These are phyloP conservation scores for Syngnathus floridae DNA, from an alignment of 2,113 vertebrate genomes.

Conservation along the genomic window DNA sequence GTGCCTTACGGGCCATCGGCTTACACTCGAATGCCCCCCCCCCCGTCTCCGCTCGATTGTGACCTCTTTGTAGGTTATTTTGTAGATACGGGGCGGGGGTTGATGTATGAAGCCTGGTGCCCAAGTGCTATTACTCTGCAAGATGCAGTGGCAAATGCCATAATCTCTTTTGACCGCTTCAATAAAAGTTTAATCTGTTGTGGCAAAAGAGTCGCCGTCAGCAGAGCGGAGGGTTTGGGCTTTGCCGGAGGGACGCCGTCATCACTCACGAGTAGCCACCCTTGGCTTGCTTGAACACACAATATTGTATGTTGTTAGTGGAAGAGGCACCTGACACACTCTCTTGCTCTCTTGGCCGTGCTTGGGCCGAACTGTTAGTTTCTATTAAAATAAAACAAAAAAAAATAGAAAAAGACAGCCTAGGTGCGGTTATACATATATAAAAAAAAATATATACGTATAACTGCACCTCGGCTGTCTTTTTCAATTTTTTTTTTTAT, in stretches of 20 bases:
- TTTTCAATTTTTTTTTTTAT: too few species aligned
- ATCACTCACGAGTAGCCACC: constrained; percentile 26
- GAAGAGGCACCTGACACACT: constrained; percentile 54
- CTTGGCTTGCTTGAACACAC: constrained; percentile 14
- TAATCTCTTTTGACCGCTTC: constrained; percentile 24
- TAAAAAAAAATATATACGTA: too few species aligned
- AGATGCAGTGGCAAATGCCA: constrained; percentile 2
- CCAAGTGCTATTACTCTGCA: neutral
- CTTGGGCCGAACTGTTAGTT: neutral
- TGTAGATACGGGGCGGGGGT: constrained; percentile 20
- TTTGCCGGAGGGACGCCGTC: constrained; percentile 28
- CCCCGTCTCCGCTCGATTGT: constrained; percentile 36
- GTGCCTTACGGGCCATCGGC: constrained; percentile 11
- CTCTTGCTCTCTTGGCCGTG: constrained; percentile 7
- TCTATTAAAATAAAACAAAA: neutral
- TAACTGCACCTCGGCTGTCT: too few species aligned
- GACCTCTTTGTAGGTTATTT: constrained; percentile 32
- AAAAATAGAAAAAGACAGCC: neutral
- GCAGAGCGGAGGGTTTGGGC: constrained; percentile 25
- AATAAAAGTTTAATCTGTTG: constrained; percentile 32
- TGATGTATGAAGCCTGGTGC: constrained; percentile 1
- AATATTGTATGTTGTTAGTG: constrained; percentile 36
- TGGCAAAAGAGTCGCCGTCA: constrained; percentile 30
- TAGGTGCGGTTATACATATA: too few species aligned
- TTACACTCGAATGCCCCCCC: constrained; percentile 37